Base-by-base conservation (phyloP, 1,140 invertebrate species). In the Drepana arcuata region DNA sequence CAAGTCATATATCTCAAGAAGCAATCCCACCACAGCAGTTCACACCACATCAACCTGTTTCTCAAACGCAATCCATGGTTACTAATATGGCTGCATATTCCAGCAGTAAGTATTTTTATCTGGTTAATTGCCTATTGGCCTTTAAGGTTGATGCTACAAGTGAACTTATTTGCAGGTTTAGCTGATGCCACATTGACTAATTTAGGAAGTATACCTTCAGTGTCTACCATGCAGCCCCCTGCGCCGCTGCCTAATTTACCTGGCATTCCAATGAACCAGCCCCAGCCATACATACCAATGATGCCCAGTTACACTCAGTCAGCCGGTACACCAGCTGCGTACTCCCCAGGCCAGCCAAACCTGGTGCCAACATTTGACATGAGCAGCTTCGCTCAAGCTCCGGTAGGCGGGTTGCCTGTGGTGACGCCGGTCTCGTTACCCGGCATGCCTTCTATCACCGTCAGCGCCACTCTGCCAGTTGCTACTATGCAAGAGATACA, bases 381-480 rank as follows among this genome's bases (percentile, higher is more conserved):
- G 67, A 81, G 64, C 33, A 77, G 44, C 34, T 78, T 79, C 53
- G 43, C 52, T 40, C 41, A 61, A 40, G 27, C 64, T 1, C 58
- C 65, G 1, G 63, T 81, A 14, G 71, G 49, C 42, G 85, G 69
- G 29, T 46, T 74, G 11, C 71, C 84, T 2, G 64, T 84, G 6
- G 57, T 90, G 14, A 92, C 90, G 1, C 91, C 91, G 0, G 88
- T 93, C n/a, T 87, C 87, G 18, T 72, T 93, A 40, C 91, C 91
- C 12, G 91, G 91, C 9, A 92, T 93, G 90, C 92, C 92, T 12
- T 90, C 91, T 2, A 91, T 93, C 41, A 93, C 91, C n/a, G 91
- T 93, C 1, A 92, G 89, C 63, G 89, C 91, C 11, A 89, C 89
- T 16, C 59, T 93, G 39, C 89, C 90, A 9, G 71, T 83, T 1